Percentiles rank a stretch among this genome's conserved stretches.
These are phyloP conservation scores for Rhopalosiphum padi DNA, from an alignment of 1,140 invertebrate genomes.

Conservation along the genomic window DNA sequence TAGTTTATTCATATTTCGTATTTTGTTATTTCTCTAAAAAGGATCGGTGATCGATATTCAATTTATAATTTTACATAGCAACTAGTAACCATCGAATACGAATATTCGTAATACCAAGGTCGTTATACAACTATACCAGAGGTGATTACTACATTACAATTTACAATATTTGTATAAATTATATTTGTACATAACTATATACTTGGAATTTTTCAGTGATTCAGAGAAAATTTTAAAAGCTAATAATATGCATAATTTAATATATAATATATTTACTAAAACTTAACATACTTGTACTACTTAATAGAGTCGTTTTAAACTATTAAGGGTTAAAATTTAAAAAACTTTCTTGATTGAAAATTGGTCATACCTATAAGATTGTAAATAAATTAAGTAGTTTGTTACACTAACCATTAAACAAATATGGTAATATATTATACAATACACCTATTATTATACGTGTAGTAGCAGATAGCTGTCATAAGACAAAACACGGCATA, in stretches of 20 bases:
- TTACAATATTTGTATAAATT: neutral
- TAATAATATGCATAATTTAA: neutral
- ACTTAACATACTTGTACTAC: neutral
- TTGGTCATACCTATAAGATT: neutral
- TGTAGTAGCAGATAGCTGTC: neutral
- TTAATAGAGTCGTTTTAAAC: neutral
- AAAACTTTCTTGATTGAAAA: neutral
- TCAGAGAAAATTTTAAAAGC: slow-evolving; percentile 25
- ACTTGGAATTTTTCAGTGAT: slow-evolving; percentile 13
- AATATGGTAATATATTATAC: neutral
- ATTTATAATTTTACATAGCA: neutral
- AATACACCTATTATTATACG: neutral
- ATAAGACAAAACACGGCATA: neutral
- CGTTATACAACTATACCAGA: neutral
- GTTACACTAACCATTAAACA: neutral
- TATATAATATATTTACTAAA: neutral
- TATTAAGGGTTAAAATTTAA: neutral
- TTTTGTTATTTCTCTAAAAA: neutral
- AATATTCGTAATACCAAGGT: slow-evolving; percentile 8
- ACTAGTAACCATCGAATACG: neutral
- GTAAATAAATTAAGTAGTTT: neutral
- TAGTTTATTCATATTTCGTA: neutral
- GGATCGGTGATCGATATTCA: neutral
- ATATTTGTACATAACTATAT: neutral
- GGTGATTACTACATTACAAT: neutral